A percentile compares a stretch with the other conserved stretches of the same genome.
Conservation (phyloP, 2,888 invertebrate genomes). For the Danaus chrysippus region DNA sequence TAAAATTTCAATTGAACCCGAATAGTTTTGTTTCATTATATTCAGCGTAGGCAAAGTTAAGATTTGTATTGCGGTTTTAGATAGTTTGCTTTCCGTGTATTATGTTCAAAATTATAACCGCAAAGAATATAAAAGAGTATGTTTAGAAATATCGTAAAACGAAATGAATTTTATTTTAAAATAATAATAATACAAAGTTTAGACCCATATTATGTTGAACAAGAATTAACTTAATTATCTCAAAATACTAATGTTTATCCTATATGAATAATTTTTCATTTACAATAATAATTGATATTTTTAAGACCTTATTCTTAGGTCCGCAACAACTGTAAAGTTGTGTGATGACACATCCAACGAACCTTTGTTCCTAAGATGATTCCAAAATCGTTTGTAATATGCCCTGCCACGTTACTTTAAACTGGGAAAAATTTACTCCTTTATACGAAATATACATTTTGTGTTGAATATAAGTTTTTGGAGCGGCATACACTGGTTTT, state of each 20-base stretch:
- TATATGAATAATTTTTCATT: too few relatives aligned
- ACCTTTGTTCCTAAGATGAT: neutral
- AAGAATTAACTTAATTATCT: too few relatives aligned
- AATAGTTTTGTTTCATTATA: conserved; percentile 32
- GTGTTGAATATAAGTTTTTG: conserved; percentile 54
- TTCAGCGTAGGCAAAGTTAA: conserved; percentile 38
- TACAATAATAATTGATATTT: too few relatives aligned
- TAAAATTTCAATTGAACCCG: conserved; percentile 28
- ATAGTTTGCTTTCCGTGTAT: conserved; percentile 39
- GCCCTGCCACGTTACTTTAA: conserved; percentile 43
- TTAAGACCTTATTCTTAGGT: too few relatives aligned
- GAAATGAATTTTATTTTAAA: neutral
- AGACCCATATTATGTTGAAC: too few relatives aligned
- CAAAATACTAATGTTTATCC: too few relatives aligned
- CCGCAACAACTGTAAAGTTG: neutral
- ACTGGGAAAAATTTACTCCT: conserved; percentile 58
- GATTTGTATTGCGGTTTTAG: conserved; percentile 43
- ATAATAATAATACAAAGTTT: too few relatives aligned
- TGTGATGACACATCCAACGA: neutral
- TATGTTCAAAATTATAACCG: conserved; percentile 40
- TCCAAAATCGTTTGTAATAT: conserved; percentile 1
- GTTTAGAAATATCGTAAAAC: conserved; percentile 6
- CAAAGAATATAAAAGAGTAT: conserved; percentile 36
- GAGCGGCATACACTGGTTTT: conserved; percentile 47
- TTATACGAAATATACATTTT: conserved; percentile 64